Evolutionary conservation across 2,113 vertebrate species (phyloP), one percentile per base, ranked within the genome.

Genomic region (Bufo bufo): DNA sequence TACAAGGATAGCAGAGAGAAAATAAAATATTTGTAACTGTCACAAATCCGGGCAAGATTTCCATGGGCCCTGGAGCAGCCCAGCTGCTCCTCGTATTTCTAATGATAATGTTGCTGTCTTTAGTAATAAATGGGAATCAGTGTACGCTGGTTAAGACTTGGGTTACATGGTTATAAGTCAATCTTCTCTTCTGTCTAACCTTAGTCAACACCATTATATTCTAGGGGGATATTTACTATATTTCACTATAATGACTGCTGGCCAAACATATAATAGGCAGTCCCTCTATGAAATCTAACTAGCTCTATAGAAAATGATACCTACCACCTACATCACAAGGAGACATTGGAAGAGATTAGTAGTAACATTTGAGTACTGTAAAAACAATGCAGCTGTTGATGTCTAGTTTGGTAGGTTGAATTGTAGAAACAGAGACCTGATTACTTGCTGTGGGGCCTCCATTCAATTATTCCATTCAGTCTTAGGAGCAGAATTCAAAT

Each of bases 71-170:
- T 58, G 50, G 52, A n/a, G 52, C 77, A 58, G 54, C 77, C 77
- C 50, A 80, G 77, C 52, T 80, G 77, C 77, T 80, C 11, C 50
- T 80, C 54, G 14, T 58, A 33, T 80, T 80, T 54, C 54, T 80
- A 80, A 33, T 80, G 77, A 78, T 56, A n/a, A 78, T n/a, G 77
- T 75, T 49, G 20, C 77, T 78, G 77, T 56, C 77, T 23, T 33
- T 78, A 33, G 50, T 23, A 78, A 56, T 20, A n/a, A 75, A 75
- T 75, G 16, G 45, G 72, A 75, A 75, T 49, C 2, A 54, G 11
- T 23, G 50, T 56, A 33, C 50, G 2, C 3, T 78, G 50, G 77
- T 56, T 54, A 19, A 17, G 4, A 14, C n/a, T 33, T 43, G 43
- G 33, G 13, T 43, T 72, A 72, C 69, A 75, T 49, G 45, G 16